These are phyloP conservation scores for Chloromyia formosa DNA, from an alignment of 2,888 invertebrate genomes.

Conservation along the genomic window DNA sequence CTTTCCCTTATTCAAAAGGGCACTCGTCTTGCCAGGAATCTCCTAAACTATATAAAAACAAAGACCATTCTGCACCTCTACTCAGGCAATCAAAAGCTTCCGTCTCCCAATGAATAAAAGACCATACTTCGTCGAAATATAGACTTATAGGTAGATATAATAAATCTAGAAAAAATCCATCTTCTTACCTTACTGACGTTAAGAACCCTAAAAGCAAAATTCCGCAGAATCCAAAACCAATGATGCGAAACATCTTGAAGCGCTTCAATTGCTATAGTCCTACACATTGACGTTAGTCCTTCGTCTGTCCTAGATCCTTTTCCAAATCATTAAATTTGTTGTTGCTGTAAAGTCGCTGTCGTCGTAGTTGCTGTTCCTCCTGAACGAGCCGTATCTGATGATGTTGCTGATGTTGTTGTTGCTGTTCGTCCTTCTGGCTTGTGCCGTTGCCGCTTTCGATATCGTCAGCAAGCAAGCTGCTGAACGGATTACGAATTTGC, in stretches of 20 bases:
- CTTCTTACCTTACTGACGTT: constrained; percentile 45
- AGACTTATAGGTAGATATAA: too few relatives aligned
- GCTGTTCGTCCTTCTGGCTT: neutral
- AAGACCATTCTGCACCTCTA: too few relatives aligned
- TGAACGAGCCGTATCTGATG: too few relatives aligned
- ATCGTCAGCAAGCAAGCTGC: neutral
- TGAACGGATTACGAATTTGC: constrained; percentile 16
- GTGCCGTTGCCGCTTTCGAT: neutral
- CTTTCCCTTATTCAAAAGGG: too few relatives aligned
- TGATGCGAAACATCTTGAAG: constrained; percentile 45
- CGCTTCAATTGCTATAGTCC: constrained; percentile 22
- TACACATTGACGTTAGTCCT: constrained; percentile 28
- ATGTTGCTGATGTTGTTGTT: neutral
- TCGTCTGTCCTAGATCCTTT: constrained; percentile 18
- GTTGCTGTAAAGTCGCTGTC: neutral
- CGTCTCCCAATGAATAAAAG: too few relatives aligned
- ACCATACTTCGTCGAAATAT: too few relatives aligned
- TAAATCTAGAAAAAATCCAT: too few relatives aligned
- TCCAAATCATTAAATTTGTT: constrained; percentile 29
- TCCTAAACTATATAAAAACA: too few relatives aligned
- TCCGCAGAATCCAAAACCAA: constrained; percentile 40
- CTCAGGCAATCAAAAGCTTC: too few relatives aligned
- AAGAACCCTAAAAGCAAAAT: constrained; percentile 44
- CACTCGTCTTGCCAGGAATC: too few relatives aligned
- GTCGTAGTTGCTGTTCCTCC: too few relatives aligned